Percentiles rank a stretch among this genome's conserved stretches.
Evolutionary conservation across 2,888 invertebrate genomes (phyloP).

Genomic region (Clostera curtula): DNA sequence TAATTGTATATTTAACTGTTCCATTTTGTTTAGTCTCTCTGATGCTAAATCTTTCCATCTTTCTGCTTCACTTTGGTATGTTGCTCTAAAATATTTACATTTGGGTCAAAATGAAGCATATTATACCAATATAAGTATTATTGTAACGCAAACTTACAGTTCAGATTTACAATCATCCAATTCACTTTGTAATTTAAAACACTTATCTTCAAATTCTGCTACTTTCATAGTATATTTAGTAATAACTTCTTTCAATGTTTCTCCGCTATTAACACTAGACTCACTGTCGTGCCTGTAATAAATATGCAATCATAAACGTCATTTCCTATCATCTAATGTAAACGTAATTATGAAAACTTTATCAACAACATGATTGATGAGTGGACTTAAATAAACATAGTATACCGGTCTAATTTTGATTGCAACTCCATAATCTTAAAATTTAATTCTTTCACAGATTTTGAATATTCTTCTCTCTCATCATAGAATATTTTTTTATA

Average conservation of each 20-base stretch:
- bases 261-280: constrained; percentile 28
- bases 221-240: constrained; percentile 60
- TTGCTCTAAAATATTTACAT: constrained; percentile 31
- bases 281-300: constrained; percentile 47
- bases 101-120: background rate
- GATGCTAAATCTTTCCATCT: constrained; percentile 81
- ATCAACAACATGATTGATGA: constrained; percentile 42
- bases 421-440: constrained; percentile 44
- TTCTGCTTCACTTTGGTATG: constrained; percentile 51
- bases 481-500: constrained; percentile 65
- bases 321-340: constrained; percentile 20
- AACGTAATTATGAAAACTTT: constrained; percentile 21
- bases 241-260: constrained; percentile 39
- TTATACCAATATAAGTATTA: constrained; percentile 54
- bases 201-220: constrained; percentile 52
- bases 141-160: constrained; percentile 63
- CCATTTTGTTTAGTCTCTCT: constrained; percentile 79
- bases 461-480: constrained; percentile 65
- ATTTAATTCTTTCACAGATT: constrained; percentile 46
- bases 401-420: constrained; percentile 52
- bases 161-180: constrained; percentile 57
- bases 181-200: constrained; percentile 58
- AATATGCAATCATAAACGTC: constrained; percentile 22
- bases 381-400: constrained; percentile 3
- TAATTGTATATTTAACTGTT: constrained; percentile 73